phyloP scores from a whole-genome alignment of 2,113 vertebrate species.

The Rhea americana region DNA sequence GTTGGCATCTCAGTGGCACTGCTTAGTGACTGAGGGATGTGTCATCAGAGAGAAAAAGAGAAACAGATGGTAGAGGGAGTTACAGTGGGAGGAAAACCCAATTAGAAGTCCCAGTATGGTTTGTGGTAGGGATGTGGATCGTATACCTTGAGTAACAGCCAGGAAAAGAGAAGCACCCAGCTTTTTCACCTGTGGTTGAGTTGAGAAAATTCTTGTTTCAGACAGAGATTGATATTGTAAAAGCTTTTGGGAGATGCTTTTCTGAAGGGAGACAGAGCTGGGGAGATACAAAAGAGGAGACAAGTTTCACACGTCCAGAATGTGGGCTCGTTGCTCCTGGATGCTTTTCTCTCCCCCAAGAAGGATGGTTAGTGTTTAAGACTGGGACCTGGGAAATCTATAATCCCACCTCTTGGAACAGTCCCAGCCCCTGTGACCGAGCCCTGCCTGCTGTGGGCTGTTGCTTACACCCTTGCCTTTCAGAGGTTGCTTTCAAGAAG shows the following conservation, averaged over 20 bases:
- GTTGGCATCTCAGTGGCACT: constrained; percentile 29
- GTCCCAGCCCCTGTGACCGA: not conserved
- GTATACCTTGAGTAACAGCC: constrained; percentile 65
- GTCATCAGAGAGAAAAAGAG: constrained; percentile 52
- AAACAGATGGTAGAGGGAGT: constrained; percentile 73
- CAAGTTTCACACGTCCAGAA: not conserved
- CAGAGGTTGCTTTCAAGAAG: not conserved
- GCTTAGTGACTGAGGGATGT: constrained; percentile 65
- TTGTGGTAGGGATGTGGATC: constrained; percentile 66
- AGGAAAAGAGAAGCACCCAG: constrained; percentile 52
- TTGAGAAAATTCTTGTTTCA: constrained; percentile 34
- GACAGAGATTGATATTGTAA: not conserved
- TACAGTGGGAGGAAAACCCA: constrained; percentile 75
- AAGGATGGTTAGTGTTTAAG: not conserved
- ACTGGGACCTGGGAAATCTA: not conserved
- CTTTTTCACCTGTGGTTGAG: constrained; percentile 28
- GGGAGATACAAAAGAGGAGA: not conserved
- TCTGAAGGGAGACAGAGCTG: not conserved
- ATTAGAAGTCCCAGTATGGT: constrained; percentile 70
- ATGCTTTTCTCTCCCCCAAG: not conserved
- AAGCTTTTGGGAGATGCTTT: not conserved
- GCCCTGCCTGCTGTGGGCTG: accelerated
- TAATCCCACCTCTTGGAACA: not conserved
- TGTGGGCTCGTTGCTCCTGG: not conserved
- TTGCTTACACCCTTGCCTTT: not conserved